A percentile compares a stretch with the other conserved stretches of the same genome.
Evolutionary conservation across 2,113 vertebrate species (phyloP).

Genomic region (Phodopus roborovskii): DNA sequence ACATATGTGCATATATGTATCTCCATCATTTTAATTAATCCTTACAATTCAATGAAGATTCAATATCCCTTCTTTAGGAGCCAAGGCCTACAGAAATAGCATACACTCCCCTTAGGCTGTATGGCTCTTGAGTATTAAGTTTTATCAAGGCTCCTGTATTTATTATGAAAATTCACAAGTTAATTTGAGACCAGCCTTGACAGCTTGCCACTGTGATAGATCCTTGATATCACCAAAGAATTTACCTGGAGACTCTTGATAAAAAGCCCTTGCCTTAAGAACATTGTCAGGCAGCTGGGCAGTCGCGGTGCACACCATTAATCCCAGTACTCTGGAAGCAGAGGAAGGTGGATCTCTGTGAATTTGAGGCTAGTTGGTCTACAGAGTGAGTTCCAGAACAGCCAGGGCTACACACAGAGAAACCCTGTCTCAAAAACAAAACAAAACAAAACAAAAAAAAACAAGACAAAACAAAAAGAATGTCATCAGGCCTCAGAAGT

Average conservation of each 20-base stretch:
- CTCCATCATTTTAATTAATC: conserved; percentile 2
- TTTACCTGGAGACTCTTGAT: background rate
- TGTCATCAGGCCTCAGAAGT: background rate
- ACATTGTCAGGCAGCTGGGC: background rate
- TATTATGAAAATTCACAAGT: background rate
- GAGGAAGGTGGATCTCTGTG: too few relatives aligned
- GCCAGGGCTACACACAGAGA: too few relatives aligned
- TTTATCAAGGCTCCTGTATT: background rate
- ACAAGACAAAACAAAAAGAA: background rate
- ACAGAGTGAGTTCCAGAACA: too few relatives aligned
- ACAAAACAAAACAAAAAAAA: background rate
- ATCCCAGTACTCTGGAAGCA: too few relatives aligned
- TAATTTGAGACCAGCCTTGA: background rate
- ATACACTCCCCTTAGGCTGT: background rate
- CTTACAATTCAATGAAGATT: background rate
- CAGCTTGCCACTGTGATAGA: background rate
- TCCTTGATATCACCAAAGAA: background rate
- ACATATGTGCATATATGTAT: background rate
- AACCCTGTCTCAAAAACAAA: background rate
- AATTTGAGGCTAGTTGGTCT: too few relatives aligned
- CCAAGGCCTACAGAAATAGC: background rate
- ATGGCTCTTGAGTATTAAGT: background rate
- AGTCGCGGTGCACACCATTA: too few relatives aligned
- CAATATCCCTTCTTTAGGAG: background rate
- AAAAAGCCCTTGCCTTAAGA: background rate